These are phyloP conservation scores for Gambusia affinis DNA, from an alignment of 2,113 vertebrate species.

Conservation along the genomic window DNA sequence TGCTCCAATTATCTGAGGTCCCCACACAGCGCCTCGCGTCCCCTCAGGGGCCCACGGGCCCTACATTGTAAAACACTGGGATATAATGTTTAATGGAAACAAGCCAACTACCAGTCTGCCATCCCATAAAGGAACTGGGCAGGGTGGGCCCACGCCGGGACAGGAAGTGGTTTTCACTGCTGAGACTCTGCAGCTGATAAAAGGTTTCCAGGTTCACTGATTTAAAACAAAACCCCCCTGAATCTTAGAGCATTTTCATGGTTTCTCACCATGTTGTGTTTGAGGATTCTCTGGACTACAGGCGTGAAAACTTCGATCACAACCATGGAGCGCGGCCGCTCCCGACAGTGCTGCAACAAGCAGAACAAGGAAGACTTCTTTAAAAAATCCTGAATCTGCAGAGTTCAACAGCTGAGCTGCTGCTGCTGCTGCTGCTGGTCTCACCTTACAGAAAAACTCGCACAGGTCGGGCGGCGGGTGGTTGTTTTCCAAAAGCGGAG, in stretches of 20 bases:
- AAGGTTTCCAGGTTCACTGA: not conserved
- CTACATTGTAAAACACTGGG: no score
- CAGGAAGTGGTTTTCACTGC: not conserved
- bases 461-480: conserved; percentile 98
- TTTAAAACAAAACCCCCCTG: no score
- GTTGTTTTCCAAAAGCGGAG: conserved; percentile 98
- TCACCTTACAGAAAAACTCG: conserved; percentile 99
- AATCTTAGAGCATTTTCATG: no score
- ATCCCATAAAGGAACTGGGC: not conserved
- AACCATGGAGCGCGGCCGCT: conserved; percentile 97
- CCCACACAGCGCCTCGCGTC: no score
- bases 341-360: conserved; percentile 92
- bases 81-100: not conserved
- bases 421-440: not conserved
- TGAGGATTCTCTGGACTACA: conserved; percentile 98
- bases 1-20: no score
- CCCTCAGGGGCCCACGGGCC: no score
- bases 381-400: not conserved
- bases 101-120: not conserved
- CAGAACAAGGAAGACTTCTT: no score
- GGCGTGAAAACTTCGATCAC: conserved; percentile 99
- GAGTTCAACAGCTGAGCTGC: not conserved
- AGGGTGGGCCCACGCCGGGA: not conserved
- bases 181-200: not conserved
- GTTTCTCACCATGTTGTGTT: conserved; percentile 95